Base-by-base conservation (phyloP, 2,888 invertebrate species). In the Charanyca ferruginea region DNA sequence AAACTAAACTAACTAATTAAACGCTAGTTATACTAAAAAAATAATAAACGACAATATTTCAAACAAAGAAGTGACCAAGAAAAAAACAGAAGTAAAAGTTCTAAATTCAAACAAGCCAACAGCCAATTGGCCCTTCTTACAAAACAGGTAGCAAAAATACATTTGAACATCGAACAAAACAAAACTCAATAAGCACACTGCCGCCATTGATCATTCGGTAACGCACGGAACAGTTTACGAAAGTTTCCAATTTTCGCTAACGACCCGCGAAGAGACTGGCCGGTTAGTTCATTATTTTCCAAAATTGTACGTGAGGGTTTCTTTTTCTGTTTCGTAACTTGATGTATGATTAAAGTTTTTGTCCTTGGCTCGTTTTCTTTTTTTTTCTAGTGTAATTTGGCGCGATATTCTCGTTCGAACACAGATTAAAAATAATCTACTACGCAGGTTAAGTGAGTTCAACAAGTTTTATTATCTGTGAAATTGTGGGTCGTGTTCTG, bases 241-340 rank as follows among this genome's bases (percentile, higher is more conserved):
- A 81, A 89, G 90, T 90, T 87, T 86, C 85, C 85, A 89, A 91
- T 90, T 85, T 85, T 81, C 89, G 91, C 87, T 93, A 93, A 93
- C 94, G 91, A 92, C 91, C 88, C 86, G 87, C 85, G 83, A 88
- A 87, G 86, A 90, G 90, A 90, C 89, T 90, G 87, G 85, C 80
- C 86, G 87, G 88, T 87, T 89, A 90, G 89, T 94, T 92, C 91
- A 94, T 94, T 94, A 94, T 94, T 93, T 92, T 90, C 86, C 85
- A 88, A 92, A 93, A 91, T 87, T 90, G 90, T 88, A 86, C 87
- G 86, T 84, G 82, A 80, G 83, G 79, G 83, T 77, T 73, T 73
- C 74, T 71, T 63, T 78, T 75, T 77, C 66, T 75, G 71, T 81
- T 81, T 81, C 70, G 75, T 75, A 68, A 71, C 71, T 77, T 84